These are phyloP conservation scores for Pristiophorus japonicus DNA, from an alignment of 2,113 vertebrate genomes.

Conservation along the genomic window DNA sequence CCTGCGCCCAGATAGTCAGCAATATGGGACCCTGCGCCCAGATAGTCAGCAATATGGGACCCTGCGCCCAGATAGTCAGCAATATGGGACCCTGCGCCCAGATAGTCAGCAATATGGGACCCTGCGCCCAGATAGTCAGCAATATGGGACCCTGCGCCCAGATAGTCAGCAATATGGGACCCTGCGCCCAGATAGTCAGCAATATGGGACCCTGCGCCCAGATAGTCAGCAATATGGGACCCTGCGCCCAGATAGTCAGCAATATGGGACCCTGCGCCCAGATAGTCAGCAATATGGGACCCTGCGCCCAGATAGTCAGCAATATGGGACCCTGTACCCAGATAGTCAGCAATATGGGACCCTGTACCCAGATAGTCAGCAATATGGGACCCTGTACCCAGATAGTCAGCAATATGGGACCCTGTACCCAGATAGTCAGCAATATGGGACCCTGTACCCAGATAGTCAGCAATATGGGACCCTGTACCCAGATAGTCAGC, in stretches of 20 bases:
- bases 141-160: background rate
- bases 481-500: no score
- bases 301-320: background rate
- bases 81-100: no score
- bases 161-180: background rate
- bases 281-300: no score
- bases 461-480: background rate
- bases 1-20: no score
- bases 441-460: background rate
- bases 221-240: no score
- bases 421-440: fast-evolving
- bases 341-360: background rate
- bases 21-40: no score
- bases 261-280: no score
- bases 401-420: background rate
- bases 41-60: no score
- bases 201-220: no score
- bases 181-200: background rate
- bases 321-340: background rate
- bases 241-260: background rate
- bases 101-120: no score
- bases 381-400: fast-evolving
- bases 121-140: no score
- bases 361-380: background rate
- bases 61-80: no score